Evolutionary conservation across 2,797 vertebrate genomes (phyloP).

Genomic region (Poeciliopsis infans): DNA sequence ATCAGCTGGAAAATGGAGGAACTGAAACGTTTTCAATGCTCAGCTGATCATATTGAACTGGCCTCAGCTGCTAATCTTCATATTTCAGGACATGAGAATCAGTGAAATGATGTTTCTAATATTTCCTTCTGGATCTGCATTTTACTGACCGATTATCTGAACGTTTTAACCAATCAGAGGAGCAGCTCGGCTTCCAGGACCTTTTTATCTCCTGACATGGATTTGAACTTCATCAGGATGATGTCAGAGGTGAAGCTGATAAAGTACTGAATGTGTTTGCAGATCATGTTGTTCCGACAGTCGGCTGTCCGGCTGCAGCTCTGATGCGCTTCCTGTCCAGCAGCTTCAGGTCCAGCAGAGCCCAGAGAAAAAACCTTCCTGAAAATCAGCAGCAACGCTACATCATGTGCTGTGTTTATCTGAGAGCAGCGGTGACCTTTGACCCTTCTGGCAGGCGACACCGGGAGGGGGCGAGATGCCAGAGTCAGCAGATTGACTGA

Average conservation of each 20-base stretch:
- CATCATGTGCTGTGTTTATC: constrained; percentile 45
- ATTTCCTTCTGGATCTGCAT: not conserved
- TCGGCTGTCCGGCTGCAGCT: not conserved
- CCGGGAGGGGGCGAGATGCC: constrained; percentile 44
- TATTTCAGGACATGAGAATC: not conserved
- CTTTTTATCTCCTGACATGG: not conserved
- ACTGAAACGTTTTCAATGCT: not conserved
- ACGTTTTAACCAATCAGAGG: not conserved
- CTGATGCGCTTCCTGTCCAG: not conserved
- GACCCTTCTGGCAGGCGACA: constrained; percentile 60
- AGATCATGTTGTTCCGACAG: not conserved
- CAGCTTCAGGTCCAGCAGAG: constrained; percentile 40
- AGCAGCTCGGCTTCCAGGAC: not conserved
- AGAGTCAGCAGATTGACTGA: constrained; percentile 45
- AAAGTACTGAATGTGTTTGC: not conserved
- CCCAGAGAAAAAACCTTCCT: constrained; percentile 33
- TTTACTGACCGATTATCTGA: not conserved
- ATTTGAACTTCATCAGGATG: not conserved
- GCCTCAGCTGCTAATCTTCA: not conserved
- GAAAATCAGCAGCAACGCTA: constrained; percentile 22
- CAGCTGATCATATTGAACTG: not conserved
- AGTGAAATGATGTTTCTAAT: too few species aligned
- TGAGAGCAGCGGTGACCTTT: constrained; percentile 49
- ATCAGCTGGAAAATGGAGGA: not conserved
- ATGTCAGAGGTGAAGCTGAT: not conserved